Evolutionary conservation across 1,140 invertebrate species (phyloP).

Genomic region (Ostrea edulis): DNA sequence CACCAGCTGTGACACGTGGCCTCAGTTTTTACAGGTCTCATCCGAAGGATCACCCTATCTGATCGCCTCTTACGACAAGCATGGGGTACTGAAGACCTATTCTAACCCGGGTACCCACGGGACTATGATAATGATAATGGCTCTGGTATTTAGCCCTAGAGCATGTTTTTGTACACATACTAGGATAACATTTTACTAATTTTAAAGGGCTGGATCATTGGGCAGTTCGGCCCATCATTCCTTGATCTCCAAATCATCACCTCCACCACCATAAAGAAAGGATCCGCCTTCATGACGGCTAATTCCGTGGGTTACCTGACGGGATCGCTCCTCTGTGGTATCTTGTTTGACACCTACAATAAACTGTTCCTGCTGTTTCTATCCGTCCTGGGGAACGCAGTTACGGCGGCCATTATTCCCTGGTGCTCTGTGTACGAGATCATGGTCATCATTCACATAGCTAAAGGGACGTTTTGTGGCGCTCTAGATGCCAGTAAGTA

Average conservation of each 20-base stretch:
- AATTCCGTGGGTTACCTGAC: slow-evolving; percentile 65
- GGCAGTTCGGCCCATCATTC: slow-evolving; percentile 76
- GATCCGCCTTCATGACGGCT: slow-evolving; percentile 67
- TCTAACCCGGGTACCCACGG: no score
- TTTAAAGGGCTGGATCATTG: slow-evolving; percentile 73
- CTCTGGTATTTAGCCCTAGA: no score
- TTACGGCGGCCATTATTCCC: slow-evolving; percentile 62
- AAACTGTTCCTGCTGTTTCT: slow-evolving; percentile 59
- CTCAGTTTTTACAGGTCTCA: no score
- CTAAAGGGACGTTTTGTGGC: slow-evolving; percentile 70
- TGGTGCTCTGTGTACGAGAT: slow-evolving; percentile 60
- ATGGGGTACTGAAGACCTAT: no score
- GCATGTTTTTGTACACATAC: no score
- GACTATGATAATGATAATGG: no score
- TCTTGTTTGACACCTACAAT: slow-evolving; percentile 68
- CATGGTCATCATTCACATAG: slow-evolving; percentile 63
- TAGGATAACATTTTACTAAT: neutral
- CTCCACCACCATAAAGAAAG: slow-evolving; percentile 61
- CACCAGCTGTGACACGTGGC: no score
- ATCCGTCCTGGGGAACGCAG: slow-evolving; percentile 56
- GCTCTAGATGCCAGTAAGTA: slow-evolving; percentile 73
- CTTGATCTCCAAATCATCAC: slow-evolving; percentile 72
- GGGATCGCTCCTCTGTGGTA: slow-evolving; percentile 63
- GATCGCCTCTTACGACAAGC: no score
- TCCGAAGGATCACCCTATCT: no score